Base-by-base conservation (phyloP, 1,140 invertebrate genomes). In the Drusus annulatus region DNA sequence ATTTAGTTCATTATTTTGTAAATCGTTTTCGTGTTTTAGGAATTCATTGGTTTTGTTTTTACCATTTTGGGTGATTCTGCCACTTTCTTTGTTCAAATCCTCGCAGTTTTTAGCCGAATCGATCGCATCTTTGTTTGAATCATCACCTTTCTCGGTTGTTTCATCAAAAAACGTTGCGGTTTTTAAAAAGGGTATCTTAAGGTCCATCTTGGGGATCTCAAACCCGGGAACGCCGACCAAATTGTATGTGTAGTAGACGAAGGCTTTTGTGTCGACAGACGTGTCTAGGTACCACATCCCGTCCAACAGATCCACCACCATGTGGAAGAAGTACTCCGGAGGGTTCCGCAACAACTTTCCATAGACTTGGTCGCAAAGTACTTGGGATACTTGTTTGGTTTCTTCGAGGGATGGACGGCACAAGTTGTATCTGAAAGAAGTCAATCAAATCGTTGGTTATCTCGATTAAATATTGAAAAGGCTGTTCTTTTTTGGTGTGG, bases 351-450 rank as follows among this genome's bases (percentile, higher is more conserved):
- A 71, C 15, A 84, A 86, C 0, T 89, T 89, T 1, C 84, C 86
- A 80, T 85, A 91, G 0, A 90, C 87, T 23, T 88, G 82, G 0
- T 87, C 86, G 1, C 84, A 80, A 3, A 92, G 75, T 2, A 86
- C 79, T 17, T 86, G 80, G 68, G 88, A 90, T 0, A 89, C 86
- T 83, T 87, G 81, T 3, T 84, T 85, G 0, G 90, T 90, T 75
- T 91, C 90, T 7, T 88, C 85, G 0, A 87, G 45, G 21, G 86
- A 88, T 15, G 86, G 86, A 6, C 88, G 85, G 81, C 89, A 90
- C 7, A 94, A 85, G 83, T 93, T 94, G 85, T 91, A 93, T 73
- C 91, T 91, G 86, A 63, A 83, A 80, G 76, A 65, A 45, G 10
- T 36, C n/a, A n/a, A n/a, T n/a, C n/a, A n/a, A n/a, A n/a, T n/a